Evolutionary conservation across 2,888 invertebrate genomes (phyloP).

Genomic region (Quadroppia sp.): DNA sequence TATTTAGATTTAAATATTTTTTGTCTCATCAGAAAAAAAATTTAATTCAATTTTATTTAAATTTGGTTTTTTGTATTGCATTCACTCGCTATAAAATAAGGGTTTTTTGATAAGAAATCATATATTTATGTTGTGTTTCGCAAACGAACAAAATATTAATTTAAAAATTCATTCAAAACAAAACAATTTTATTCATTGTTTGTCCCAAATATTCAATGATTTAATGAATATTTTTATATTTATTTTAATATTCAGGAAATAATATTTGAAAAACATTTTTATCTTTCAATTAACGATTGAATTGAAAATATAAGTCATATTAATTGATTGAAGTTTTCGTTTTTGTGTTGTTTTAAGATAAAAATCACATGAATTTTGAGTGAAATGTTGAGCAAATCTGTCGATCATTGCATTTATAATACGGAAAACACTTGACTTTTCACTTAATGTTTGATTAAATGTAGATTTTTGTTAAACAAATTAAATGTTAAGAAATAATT

Average conservation of each 20-base stretch:
- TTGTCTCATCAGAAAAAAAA: neutral
- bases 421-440: neutral
- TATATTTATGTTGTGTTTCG: no score
- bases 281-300: no score
- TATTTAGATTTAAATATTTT: no score
- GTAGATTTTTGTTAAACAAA: neutral
- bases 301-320: no score
- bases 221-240: neutral
- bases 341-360: neutral
- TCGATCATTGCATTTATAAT: neutral
- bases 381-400: neutral
- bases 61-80: neutral
- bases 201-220: neutral
- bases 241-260: neutral
- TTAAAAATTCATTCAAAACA: neutral
- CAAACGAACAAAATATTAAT: neutral
- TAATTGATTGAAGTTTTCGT: neutral
- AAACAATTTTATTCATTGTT: neutral
- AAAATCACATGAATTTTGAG: neutral
- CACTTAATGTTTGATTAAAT: neutral
- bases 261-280: neutral
- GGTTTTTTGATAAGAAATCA: neutral
- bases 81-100: neutral
- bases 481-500: neutral
- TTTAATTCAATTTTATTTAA: neutral